Evolutionary conservation across 2,888 invertebrate species (phyloP), one percentile per base, ranked within the genome.

Genomic region (Thereva unica): DNA sequence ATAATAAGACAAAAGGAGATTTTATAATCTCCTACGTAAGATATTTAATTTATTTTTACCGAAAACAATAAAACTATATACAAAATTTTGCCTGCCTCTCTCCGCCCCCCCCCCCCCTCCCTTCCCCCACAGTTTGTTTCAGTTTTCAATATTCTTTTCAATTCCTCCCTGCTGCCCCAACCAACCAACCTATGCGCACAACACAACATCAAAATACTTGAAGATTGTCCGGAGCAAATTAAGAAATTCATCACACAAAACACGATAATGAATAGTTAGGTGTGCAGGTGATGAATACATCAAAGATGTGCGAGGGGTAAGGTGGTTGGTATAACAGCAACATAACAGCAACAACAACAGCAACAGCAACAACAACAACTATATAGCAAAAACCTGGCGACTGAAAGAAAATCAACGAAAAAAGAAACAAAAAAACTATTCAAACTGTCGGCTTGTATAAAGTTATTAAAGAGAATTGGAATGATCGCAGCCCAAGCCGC

Each of bases 281-380:
- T 50, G 61, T 61, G 50, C 61, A 61, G 61, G 61, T 61, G 61
- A 61, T 61, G 61, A 61, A 61, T 61, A 61, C 61, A 61, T 61
- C 61, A 61, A 41, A 47, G 47, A 59, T 45, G 59, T 59, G 49
- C 49, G 59, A 12, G 61, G 61, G 50, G 50, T 49, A 50, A 49
- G 50, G 61, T 59, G 57, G 57, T 10, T 37, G 42, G 10, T 5
- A 12, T 12, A 47, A n/a, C 47, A 47, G 10, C 6, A 47, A 8
- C 37, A 47, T 5, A 12, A 9, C 42, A 8, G 55, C 41, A 55
- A 40, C 10, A 41, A 41, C 55, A 55, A 55, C 55, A 41, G 10
- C 12, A 49, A 54, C n/a, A 35, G 34, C 56, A 44, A 12, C 56
- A 44, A 12, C 56, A 44, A 23, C 59, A 59, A 34, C 59, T 35